Evolutionary conservation across 2,888 invertebrate species (phyloP).

Genomic region (Busseola fusca): DNA sequence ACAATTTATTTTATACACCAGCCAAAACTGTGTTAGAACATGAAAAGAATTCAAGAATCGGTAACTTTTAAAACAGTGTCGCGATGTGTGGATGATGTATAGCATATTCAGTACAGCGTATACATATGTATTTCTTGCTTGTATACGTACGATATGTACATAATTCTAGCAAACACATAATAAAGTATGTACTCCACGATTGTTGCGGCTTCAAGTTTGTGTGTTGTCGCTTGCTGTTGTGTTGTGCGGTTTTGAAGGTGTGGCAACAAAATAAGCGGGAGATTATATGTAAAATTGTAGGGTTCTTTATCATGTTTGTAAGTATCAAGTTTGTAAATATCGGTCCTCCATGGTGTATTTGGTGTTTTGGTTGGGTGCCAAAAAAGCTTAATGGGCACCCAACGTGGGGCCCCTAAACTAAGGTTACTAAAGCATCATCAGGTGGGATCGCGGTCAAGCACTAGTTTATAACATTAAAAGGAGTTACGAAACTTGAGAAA

Average conservation of each 20-base stretch:
- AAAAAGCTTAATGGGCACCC: not conserved
- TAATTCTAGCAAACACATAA: constrained; percentile 49
- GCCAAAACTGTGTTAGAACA: constrained; percentile 42
- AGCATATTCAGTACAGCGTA: constrained; percentile 10
- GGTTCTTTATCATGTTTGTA: not conserved
- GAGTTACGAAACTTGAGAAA: too few relatives aligned
- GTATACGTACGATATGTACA: constrained; percentile 31
- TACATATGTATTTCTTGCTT: constrained; percentile 40
- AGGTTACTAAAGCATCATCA: too few relatives aligned
- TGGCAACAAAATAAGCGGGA: constrained; percentile 28
- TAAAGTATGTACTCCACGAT: constrained; percentile 59
- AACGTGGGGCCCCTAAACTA: not conserved
- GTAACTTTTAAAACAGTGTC: constrained; percentile 56
- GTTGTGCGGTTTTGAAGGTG: constrained; percentile 21
- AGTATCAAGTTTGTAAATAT: not conserved
- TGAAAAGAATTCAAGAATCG: constrained; percentile 44
- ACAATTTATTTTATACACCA: not conserved
- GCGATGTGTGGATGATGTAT: constrained; percentile 40
- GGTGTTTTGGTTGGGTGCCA: not conserved
- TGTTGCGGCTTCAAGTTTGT: constrained; percentile 64
- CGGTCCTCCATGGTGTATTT: not conserved
- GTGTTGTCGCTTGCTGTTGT: constrained; percentile 62
- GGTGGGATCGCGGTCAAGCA: too few relatives aligned
- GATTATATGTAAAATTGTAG: not conserved
- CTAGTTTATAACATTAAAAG: too few relatives aligned